These are phyloP conservation scores for Xestoiulus laeticollis DNA, from an alignment of 2,888 invertebrate genomes.

Conservation along the genomic window DNA sequence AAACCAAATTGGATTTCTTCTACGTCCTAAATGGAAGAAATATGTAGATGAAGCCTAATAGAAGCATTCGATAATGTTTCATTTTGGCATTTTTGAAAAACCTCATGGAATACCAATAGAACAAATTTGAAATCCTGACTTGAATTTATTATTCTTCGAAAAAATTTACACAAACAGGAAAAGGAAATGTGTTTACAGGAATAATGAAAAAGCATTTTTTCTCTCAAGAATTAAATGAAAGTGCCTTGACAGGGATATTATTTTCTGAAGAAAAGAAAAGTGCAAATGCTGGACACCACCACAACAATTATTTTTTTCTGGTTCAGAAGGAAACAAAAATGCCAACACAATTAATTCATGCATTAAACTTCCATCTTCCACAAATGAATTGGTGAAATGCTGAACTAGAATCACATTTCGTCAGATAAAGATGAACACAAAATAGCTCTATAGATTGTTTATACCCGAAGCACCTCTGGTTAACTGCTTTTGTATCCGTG, in stretches of 20 bases:
- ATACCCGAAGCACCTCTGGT: constrained; percentile 11
- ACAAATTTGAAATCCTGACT: background rate
- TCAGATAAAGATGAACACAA: constrained; percentile 41
- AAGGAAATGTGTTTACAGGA: background rate
- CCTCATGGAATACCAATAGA: no score
- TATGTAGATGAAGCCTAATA: no score
- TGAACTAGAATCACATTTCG: background rate
- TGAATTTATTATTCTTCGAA: background rate
- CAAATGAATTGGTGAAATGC: background rate
- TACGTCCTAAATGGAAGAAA: no score
- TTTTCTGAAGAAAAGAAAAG: constrained; percentile 4
- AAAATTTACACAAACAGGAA: constrained; percentile 24
- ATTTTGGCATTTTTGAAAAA: no score
- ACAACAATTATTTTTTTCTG: constrained; percentile 8
- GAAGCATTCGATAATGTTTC: no score
- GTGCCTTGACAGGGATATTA: constrained; percentile 6
- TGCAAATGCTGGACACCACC: constrained; percentile 35
- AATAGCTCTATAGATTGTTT: constrained; percentile 23
- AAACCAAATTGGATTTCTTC: no score
- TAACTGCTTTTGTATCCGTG: background rate
- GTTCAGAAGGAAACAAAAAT: background rate
- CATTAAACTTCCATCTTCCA: background rate
- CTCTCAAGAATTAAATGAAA: background rate
- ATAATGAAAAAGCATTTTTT: background rate
- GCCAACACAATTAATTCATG: background rate